Conservation (phyloP, 2,888 invertebrate species). For the Lasioglossum figueresi region DNA sequence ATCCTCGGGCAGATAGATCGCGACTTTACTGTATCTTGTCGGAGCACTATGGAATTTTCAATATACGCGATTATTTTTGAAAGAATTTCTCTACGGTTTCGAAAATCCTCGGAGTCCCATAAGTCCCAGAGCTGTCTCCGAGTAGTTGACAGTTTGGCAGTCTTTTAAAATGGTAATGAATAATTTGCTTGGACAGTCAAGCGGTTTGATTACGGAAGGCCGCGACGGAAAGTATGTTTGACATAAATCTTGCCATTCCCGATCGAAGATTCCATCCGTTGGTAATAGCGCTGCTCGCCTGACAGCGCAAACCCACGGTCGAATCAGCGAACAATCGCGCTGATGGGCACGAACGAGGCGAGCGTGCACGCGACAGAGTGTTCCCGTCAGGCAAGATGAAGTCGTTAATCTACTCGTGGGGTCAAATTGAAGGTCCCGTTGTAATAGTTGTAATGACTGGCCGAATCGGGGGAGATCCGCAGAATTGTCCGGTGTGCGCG, state of each 20-base stretch:
- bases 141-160: background rate
- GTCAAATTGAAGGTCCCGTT: slow-evolving; percentile 69
- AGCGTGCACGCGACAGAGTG: slow-evolving; percentile 34
- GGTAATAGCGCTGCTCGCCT: slow-evolving; percentile 13
- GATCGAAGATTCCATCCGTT: slow-evolving; percentile 4
- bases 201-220: background rate
- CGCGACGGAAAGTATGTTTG: slow-evolving; percentile 1
- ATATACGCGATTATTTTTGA: background rate
- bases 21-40: background rate
- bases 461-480: slow-evolving; percentile 62
- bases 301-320: slow-evolving; percentile 34
- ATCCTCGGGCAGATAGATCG: too few relatives aligned
- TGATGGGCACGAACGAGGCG: slow-evolving; percentile 41
- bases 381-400: slow-evolving; percentile 59
- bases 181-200: background rate
- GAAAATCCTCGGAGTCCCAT: background rate
- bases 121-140: background rate
- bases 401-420: slow-evolving; percentile 67
- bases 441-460: slow-evolving; percentile 70
- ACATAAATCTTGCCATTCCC: slow-evolving; percentile 27
- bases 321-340: slow-evolving; percentile 49
- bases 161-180: background rate
- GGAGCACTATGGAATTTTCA: background rate
- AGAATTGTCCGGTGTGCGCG: slow-evolving; percentile 61
- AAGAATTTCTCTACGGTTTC: background rate